These are phyloP conservation scores for Lucilia sericata DNA, from an alignment of 1,140 invertebrate genomes.

Conservation along the genomic window DNA sequence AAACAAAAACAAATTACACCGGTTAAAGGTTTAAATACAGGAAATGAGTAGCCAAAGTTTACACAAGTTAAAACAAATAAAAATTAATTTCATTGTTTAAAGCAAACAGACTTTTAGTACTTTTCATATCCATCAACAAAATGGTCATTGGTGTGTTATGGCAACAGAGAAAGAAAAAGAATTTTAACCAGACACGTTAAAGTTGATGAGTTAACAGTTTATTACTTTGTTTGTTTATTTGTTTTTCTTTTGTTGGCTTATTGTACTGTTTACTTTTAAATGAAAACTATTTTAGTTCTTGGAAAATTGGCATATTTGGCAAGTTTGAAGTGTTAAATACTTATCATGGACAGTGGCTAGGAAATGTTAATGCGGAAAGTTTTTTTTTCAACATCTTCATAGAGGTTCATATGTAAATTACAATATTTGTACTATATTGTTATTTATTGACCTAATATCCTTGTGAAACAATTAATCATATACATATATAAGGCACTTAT, in stretches of 20 bases:
- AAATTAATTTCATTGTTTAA: not conserved
- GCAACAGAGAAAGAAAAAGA: not conserved
- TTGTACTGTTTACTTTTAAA: not conserved
- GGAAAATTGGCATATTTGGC: too few species aligned
- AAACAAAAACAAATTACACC: not conserved
- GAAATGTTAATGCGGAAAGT: too few species aligned
- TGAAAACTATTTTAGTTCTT: too few species aligned
- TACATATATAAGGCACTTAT: too few species aligned
- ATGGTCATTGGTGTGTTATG: not conserved
- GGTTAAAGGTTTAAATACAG: not conserved
- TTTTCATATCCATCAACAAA: too few species aligned
- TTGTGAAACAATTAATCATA: too few species aligned
- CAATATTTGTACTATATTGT: too few species aligned
- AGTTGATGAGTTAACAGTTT: constrained; percentile 1
- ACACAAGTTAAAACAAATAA: not conserved
- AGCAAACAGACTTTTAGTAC: not conserved
- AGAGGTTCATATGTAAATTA: too few species aligned
- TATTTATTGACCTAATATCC: too few species aligned
- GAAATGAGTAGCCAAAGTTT: not conserved
- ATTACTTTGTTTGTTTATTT: not conserved
- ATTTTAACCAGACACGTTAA: not conserved
- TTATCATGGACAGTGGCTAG: too few species aligned
- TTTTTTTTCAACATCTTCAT: too few species aligned
- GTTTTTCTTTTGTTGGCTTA: not conserved
- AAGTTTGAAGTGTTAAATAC: too few species aligned